Percentiles rank a stretch among this genome's conserved stretches.
Conservation (phyloP, 2,888 invertebrate species). For the Mythimna ferrago region DNA sequence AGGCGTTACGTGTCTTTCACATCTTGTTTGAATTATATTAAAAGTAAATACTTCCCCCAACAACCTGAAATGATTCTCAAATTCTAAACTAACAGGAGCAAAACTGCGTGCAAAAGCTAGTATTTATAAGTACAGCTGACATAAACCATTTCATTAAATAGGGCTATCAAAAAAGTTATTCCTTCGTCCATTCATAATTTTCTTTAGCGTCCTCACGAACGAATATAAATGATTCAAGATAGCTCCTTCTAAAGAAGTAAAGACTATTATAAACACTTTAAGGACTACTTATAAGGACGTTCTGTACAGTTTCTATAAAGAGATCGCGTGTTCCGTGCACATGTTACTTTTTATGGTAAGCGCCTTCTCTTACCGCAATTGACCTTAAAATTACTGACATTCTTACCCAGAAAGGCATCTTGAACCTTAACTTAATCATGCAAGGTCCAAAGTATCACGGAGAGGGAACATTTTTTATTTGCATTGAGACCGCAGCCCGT, state of each 20-base stretch:
- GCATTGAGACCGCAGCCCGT: conserved; percentile 1
- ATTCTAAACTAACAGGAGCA: too few relatives aligned
- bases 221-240: conserved; percentile 3
- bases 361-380: conserved; percentile 22
- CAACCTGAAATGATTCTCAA: too few relatives aligned
- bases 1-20: too few relatives aligned
- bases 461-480: conserved; percentile 13
- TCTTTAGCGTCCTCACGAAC: background rate
- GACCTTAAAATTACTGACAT: conserved; percentile 41
- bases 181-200: too few relatives aligned
- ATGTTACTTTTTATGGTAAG: conserved; percentile 45
- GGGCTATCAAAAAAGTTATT: too few relatives aligned
- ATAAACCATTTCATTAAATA: too few relatives aligned
- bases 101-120: too few relatives aligned
- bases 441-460: conserved; percentile 35
- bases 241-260: conserved; percentile 1
- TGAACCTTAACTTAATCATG: conserved; percentile 25
- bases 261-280: background rate
- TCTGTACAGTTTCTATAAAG: conserved; percentile 22
- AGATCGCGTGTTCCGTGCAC: conserved; percentile 29
- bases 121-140: too few relatives aligned
- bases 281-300: conserved; percentile 17
- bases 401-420: background rate
- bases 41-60: too few relatives aligned
- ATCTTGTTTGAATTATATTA: too few relatives aligned